Evolutionary conservation across 2,113 vertebrate genomes (phyloP).

Genomic region (Burhinus bistriatus): DNA sequence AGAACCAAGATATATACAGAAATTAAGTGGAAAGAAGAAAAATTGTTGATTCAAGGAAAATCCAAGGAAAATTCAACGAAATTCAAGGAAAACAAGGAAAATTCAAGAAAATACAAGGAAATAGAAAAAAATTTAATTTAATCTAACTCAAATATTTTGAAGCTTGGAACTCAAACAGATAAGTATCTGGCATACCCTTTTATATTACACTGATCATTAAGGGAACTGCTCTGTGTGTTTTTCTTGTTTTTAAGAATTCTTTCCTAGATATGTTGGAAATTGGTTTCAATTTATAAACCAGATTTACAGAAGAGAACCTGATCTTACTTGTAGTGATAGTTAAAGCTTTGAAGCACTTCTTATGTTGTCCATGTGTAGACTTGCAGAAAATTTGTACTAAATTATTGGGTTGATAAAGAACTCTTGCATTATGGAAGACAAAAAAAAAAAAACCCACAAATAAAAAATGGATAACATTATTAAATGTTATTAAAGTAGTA

Average conservation of each 20-base stretch:
- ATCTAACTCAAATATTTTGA: background rate
- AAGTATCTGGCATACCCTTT: background rate
- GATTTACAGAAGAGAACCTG: background rate
- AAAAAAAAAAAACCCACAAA: background rate
- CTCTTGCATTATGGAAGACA: background rate
- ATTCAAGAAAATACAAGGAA: too few species aligned
- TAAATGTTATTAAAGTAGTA: background rate
- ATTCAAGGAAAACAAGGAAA: background rate
- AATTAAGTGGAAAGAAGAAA: background rate
- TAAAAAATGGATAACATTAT: background rate
- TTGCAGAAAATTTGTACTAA: background rate
- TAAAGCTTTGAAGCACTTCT: background rate
- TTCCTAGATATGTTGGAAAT: background rate
- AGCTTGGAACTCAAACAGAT: background rate
- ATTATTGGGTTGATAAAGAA: background rate
- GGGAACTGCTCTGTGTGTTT: background rate
- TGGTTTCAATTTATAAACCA: background rate
- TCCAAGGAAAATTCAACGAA: background rate
- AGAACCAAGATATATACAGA: background rate
- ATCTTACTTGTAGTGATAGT: background rate
- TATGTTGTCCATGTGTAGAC: background rate
- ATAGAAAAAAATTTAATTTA: background rate
- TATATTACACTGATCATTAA: background rate
- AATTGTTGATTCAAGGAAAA: background rate
- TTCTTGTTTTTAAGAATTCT: background rate